Evolutionary conservation across 2,888 invertebrate genomes (phyloP).

Genomic region (Agriopis marginaria): DNA sequence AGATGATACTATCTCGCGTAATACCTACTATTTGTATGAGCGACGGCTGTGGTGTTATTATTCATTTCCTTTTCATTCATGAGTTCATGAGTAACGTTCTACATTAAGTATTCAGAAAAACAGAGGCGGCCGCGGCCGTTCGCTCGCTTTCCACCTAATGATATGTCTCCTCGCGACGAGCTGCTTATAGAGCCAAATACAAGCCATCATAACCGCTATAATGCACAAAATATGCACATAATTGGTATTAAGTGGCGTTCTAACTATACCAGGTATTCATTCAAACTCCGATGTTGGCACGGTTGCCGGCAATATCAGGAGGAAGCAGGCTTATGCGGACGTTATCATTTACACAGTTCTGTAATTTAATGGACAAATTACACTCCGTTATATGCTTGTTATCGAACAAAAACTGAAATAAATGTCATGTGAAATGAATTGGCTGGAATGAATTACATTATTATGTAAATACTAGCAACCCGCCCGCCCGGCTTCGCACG

Average conservation of each 20-base stretch:
- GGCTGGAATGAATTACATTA: slow-evolving; percentile 3
- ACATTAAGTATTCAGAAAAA: slow-evolving; percentile 2
- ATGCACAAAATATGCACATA: slow-evolving; percentile 37
- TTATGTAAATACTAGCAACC: slow-evolving; percentile 8
- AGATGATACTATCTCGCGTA: not conserved
- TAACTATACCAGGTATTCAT: not conserved
- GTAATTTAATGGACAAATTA: slow-evolving; percentile 25
- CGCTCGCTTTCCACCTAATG: slow-evolving; percentile 20
- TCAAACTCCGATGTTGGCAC: slow-evolving; percentile 17
- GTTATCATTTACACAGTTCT: slow-evolving; percentile 17
- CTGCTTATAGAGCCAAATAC: slow-evolving; percentile 9
- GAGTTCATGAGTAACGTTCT: not conserved
- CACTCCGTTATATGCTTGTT: slow-evolving; percentile 8
- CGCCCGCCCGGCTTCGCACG: no score
- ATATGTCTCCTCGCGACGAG: slow-evolving; percentile 1
- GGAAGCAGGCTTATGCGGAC: slow-evolving; percentile 12
- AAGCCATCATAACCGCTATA: slow-evolving; percentile 17
- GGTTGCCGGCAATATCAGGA: slow-evolving; percentile 18
- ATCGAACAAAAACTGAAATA: slow-evolving; percentile 1
- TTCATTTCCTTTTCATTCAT: slow-evolving; percentile 19
- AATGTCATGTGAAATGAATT: slow-evolving; percentile 8
- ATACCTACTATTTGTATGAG: not conserved
- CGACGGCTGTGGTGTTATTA: slow-evolving; percentile 4
- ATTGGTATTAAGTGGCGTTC: slow-evolving; percentile 7
- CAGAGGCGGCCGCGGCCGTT: slow-evolving; percentile 1